Evolutionary conservation across 1,140 invertebrate species (phyloP).

Genomic region (Bombus picipes): DNA sequence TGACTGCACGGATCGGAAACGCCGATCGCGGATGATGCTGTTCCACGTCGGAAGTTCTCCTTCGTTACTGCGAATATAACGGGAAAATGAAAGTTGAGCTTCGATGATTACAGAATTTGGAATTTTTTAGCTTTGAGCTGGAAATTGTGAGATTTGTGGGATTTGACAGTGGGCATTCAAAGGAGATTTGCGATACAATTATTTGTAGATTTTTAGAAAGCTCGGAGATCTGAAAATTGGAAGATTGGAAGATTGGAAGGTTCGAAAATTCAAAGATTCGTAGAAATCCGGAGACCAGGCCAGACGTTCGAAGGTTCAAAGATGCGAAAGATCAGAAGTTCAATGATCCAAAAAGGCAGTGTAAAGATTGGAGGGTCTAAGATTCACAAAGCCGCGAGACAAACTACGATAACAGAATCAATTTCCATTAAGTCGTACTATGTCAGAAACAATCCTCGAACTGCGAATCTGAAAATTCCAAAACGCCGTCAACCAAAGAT

Average conservation of each 20-base stretch:
- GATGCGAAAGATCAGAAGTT: neutral
- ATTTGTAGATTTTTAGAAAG: neutral
- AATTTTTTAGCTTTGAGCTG: too few relatives aligned
- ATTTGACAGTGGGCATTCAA: too few relatives aligned
- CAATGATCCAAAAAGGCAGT: neutral
- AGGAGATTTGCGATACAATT: neutral
- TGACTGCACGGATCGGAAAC: conserved; percentile 52
- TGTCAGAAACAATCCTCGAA: too few relatives aligned
- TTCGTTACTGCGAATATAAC: neutral
- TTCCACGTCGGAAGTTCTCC: neutral
- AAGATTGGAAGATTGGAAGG: too few relatives aligned
- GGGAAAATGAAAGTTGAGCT: neutral
- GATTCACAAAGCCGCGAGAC: too few relatives aligned
- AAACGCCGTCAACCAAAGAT: too few relatives aligned
- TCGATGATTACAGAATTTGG: neutral
- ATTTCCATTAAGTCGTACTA: too few relatives aligned
- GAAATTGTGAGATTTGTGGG: too few relatives aligned
- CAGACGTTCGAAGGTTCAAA: neutral
- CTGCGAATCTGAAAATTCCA: too few relatives aligned
- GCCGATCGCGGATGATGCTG: neutral
- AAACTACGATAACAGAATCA: too few relatives aligned
- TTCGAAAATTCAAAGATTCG: neutral
- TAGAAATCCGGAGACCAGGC: neutral
- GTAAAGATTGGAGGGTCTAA: neutral
- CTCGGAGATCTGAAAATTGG: neutral